Conservation (phyloP, 2,797 vertebrate genomes). For the Acropternis orthonyx region DNA sequence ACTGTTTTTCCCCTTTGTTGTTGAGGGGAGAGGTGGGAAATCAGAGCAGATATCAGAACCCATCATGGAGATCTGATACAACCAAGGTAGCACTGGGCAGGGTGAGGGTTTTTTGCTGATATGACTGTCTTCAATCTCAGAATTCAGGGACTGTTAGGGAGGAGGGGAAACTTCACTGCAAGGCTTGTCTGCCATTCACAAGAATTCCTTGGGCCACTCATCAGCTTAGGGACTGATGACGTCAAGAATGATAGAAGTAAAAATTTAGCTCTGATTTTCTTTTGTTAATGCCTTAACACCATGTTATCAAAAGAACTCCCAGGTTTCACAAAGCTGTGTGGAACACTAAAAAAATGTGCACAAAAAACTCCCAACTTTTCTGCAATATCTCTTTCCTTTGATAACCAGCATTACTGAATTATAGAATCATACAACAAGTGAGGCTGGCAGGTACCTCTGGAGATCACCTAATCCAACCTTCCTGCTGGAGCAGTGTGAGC, state of each 20-base stretch:
- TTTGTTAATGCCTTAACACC: not conserved
- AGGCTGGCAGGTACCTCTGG: not conserved
- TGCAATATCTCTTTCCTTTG: not conserved
- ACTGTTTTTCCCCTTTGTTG: not conserved
- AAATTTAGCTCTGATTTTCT: not conserved
- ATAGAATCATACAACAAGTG: not conserved
- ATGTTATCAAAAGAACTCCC: not conserved
- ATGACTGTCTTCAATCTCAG: not conserved
- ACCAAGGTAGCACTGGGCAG: not conserved
- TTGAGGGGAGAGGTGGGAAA: not conserved
- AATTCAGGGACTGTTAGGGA: not conserved
- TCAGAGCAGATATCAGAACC: not conserved
- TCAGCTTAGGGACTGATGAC: not conserved
- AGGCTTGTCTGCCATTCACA: not conserved
- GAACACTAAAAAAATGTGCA: not conserved
- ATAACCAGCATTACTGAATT: not conserved
- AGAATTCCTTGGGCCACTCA: not conserved
- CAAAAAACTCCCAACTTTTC: not conserved
- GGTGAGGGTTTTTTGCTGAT: not conserved
- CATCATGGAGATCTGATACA: not conserved
- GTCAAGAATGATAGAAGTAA: not conserved
- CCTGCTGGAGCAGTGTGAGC: not conserved
- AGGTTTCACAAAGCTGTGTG: not conserved
- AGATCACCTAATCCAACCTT: not conserved
- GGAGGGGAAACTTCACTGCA: not conserved